Evolutionary conservation across 2,113 vertebrate genomes (phyloP), one percentile per base, ranked within the genome.

Genomic region (Microcebus tavaratra): DNA sequence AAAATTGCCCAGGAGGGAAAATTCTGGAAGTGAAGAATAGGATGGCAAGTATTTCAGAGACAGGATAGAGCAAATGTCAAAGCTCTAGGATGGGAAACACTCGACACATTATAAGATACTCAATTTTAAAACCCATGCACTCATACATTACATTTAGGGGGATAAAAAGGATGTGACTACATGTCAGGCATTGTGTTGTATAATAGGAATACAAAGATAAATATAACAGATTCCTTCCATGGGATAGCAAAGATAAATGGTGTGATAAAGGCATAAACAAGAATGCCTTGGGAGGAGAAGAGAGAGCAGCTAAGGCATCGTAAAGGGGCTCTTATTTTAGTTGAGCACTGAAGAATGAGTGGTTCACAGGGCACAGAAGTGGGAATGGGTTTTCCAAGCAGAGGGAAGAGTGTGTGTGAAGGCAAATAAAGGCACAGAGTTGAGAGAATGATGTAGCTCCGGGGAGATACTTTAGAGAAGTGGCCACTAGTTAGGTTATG

Each of bases 191-290:
- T 68, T n/a, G 25, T 81, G 3, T 83, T 67, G 14, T 70, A 15
- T 70, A 50, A 39, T 3, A 85, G 14, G 1, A 85, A 45, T 3
- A 39, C 29, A 29, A 72, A 72, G n/a, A n/a, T 31, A 65, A 36
- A 59, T 53, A 20, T 2, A 72, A 72, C 36, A 57, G 39, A 10
- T 14, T 5, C 8, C 21, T 29, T 90, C 63, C 53, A 6, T 34
- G 45, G 20, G 79, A 18, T 2, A 61, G 50, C 68, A 48, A 90
- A 84, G 31, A 63, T n/a, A 59, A 93, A 55, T 67, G 23, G 3
- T 34, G 39, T 61, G 57, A n/a, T 80, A 65, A 90, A 91, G 83
- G n/a, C 42, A 65, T 50, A 83, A 72, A 67, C 20, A 73, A 82
- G 67, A 91, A 83, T 50, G 53, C 36, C 63, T 67, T 29, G 10